These are phyloP conservation scores for Sinopyrophorus schimmeli DNA, from an alignment of 2,888 invertebrate genomes.

Conservation along the genomic window DNA sequence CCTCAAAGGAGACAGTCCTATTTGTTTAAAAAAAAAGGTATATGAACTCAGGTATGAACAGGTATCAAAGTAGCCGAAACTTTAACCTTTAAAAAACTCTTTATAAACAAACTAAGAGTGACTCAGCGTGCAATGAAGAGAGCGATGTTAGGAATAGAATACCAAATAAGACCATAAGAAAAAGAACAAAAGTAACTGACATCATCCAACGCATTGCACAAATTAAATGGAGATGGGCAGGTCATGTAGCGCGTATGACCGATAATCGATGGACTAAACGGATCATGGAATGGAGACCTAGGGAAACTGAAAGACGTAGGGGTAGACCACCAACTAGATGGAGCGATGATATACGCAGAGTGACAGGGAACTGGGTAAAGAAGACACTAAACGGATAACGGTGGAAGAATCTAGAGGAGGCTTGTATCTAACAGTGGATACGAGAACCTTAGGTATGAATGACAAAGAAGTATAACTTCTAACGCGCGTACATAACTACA, in stretches of 20 bases:
- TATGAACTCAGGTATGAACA: slow-evolving; percentile 1
- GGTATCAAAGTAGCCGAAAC: too few relatives aligned
- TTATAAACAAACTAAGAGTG: slow-evolving; percentile 3
- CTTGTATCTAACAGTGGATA: slow-evolving; percentile 10
- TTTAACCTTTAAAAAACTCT: neutral
- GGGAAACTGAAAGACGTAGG: neutral
- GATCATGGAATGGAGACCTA: slow-evolving; percentile 1
- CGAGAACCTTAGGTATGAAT: too few relatives aligned
- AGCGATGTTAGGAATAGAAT: neutral
- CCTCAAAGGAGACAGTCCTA: slow-evolving; percentile 5
- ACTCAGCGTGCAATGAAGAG: slow-evolving; percentile 1
- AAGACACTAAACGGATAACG: neutral
- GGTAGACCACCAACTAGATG: slow-evolving; percentile 6
- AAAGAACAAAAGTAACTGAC: neutral
- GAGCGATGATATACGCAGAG: slow-evolving; percentile 6
- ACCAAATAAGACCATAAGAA: neutral
- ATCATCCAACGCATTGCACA: slow-evolving; percentile 1
- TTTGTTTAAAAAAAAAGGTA: slow-evolving; percentile 1
- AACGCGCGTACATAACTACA: too few relatives aligned
- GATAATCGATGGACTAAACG: neutral
- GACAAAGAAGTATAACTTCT: too few relatives aligned
- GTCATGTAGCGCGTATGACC: neutral
- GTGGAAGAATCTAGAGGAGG: neutral
- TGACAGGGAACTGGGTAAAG: slow-evolving; percentile 1
- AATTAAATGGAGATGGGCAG: too few relatives aligned